Evolutionary conservation across 2,888 invertebrate species (phyloP), one percentile per base, ranked within the genome.

Genomic region (Napeogenes inachia): DNA sequence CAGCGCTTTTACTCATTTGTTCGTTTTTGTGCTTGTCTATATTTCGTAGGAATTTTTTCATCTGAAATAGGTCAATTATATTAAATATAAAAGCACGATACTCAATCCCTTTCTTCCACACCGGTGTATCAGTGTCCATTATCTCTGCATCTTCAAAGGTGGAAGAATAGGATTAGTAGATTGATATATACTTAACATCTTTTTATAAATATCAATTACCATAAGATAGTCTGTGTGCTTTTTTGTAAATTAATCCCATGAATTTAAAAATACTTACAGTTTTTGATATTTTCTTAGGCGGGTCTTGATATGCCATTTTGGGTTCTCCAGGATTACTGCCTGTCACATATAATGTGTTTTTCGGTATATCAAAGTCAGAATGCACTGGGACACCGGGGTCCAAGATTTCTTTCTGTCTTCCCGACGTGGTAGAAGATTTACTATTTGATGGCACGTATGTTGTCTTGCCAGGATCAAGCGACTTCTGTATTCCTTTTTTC

Each of bases 281-380:
- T 78, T 89, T 90, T 4, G 89, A 87, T 61, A 89, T 84, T 75
- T 89, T 90, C 74, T 89, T 88, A 2, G 89, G 87, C 8, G 87
- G 80, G 69, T 90, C 89, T 58, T 76, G 79, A 69, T 89, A 90
- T 0, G 82, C 84, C 82, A 87, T 89, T 73, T 90, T 90, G 21
- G 89, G 89, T 67, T 90, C 90, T 4, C 90, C 89, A 2, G 90
- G 90, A 66, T 90, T 89, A 69, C 90, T 90, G 5, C 90, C 90
- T 30, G 87, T 79, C 32, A 89, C 89, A 63, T 86, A 81, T 69
- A 90, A 72, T n/a, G 90, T 90, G 67, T 79, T 89, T 67, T 89
- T 89, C 5, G 89, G 86, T 65, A 89, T 85, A 64, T 89, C 83
- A 63, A 82, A 86, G 67, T 89, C 89, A 0, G 89, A 89, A 69